phyloP scores from a whole-genome alignment of 2,797 vertebrate species.

The Protosalanx chinensis region DNA sequence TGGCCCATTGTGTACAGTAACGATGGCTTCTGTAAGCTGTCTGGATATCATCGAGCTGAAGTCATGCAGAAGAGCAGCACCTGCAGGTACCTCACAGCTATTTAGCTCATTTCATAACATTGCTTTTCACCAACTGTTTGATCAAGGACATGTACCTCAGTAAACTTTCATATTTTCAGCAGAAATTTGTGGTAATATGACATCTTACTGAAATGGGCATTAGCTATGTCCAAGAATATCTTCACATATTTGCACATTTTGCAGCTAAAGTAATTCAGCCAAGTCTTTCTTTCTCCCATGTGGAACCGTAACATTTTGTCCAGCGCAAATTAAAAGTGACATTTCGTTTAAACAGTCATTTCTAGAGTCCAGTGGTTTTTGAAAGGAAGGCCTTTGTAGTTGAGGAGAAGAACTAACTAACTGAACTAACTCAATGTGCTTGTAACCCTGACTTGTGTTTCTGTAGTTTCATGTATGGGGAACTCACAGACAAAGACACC shows the following conservation, averaged over 20 bases:
- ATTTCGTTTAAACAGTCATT: neutral
- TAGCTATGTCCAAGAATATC: neutral
- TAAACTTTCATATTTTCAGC: too few relatives aligned
- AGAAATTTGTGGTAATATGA: neutral
- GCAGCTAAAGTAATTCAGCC: too few relatives aligned
- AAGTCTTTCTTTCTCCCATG: neutral
- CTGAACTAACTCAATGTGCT: too few relatives aligned
- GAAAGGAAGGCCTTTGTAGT: neutral
- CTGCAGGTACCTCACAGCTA: constrained; percentile 80
- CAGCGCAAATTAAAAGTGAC: neutral
- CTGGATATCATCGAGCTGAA: constrained; percentile 93
- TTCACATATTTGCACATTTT: neutral
- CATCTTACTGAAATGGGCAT: neutral
- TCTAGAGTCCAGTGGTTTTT: neutral
- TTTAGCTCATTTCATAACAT: too few relatives aligned
- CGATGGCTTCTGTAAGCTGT: constrained; percentile 94
- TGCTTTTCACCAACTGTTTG: too few relatives aligned
- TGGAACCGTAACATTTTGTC: neutral
- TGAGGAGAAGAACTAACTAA: neutral
- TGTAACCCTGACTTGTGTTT: neutral
- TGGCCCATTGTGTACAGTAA: constrained; percentile 98
- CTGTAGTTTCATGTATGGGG: constrained; percentile 95
- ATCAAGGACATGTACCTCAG: too few relatives aligned
- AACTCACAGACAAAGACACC: constrained; percentile 91
- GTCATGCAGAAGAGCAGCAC: constrained; percentile 98